Base-by-base conservation (phyloP, 2,113 vertebrate genomes). In the Muscicapa adusta region DNA sequence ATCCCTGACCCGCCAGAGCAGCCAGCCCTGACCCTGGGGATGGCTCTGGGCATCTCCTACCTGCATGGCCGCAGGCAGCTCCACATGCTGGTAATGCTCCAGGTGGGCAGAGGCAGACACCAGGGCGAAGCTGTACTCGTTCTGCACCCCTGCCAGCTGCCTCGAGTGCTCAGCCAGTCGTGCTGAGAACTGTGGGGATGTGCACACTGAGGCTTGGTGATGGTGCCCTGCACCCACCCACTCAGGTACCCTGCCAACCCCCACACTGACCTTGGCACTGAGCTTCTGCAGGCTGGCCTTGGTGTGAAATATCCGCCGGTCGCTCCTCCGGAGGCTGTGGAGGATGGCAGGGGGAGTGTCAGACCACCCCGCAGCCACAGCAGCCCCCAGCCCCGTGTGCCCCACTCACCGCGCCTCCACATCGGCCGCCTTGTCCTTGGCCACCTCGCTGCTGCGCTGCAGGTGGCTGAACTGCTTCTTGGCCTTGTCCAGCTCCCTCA, bases 301-400 rank as follows among this genome's bases (percentile, higher is more conserved):
- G 56, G 98, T 99, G 87, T 99, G 98, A 73, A 99, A 99, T 89
- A 99, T 98, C 17, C 98, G 98, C 38, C 98, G 98, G 87, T 99
- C 98, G 7, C 97, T 99, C 94, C 97, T 98, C 38, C 97, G 98
- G 50, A 98, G 97, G 90, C 99, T 99, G 74, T 28, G 25, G 47
- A 70, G 14, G 48, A 26, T 15, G 58, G 38, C 3, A n/a, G 17
- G 31, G 23, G 8, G 33, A 5, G 1, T 0, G 3, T 79, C 62
- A 88, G 77, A 31, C 28, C n/a, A 25, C 7, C 20, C 12, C 0
- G 0, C 1, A 4, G 28, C 31, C 7, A 2, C 0, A 1, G 56
- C 60, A 47, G 45, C 36, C 57, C 11, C 2, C 0, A 0, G 10
- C 26, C 38, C 38, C 16, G 0, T 14, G 40, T 10, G 43, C 73